Evolutionary conservation across 92 coral and sea anemone genomes (phyloP).

Genomic region (Montipora capitata): DNA sequence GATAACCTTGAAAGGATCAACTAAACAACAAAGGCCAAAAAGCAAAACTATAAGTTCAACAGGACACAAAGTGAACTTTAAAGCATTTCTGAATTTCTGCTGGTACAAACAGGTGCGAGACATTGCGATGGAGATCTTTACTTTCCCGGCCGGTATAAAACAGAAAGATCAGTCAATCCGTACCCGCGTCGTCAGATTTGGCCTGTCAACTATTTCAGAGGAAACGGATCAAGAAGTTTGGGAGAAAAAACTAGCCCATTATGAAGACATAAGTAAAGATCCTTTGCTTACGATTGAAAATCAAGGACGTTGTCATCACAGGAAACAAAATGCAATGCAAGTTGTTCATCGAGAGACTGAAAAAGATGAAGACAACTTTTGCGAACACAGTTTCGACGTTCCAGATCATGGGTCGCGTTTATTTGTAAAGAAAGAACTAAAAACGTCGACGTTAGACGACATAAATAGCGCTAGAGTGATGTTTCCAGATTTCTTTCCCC

Average conservation of each 20-base stretch:
- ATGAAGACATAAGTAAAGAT: neutral
- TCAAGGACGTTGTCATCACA: neutral
- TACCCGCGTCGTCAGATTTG: neutral
- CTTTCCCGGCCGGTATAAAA: neutral
- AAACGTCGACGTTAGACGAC: neutral
- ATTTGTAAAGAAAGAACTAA: neutral
- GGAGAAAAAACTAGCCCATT: neutral
- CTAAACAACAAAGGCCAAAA: conserved; percentile 7
- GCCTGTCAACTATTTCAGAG: conserved; percentile 21
- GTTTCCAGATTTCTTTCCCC: conserved; percentile 49
- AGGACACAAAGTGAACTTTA: neutral
- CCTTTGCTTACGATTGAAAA: neutral
- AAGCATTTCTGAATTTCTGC: neutral
- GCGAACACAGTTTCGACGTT: neutral
- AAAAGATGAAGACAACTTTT: neutral
- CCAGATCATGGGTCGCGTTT: neutral
- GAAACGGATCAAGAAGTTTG: neutral
- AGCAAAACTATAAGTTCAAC: neutral
- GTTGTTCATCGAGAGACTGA: neutral
- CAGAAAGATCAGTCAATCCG: neutral
- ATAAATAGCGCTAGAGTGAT: conserved; percentile 3
- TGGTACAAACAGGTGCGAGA: neutral
- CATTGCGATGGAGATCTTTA: neutral
- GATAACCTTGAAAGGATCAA: conserved; percentile 13
- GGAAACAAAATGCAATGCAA: neutral